Percentiles rank a stretch among this genome's conserved stretches.
Evolutionary conservation across 2,113 vertebrate genomes (phyloP).

Genomic region (Pituophis catenifer): DNA sequence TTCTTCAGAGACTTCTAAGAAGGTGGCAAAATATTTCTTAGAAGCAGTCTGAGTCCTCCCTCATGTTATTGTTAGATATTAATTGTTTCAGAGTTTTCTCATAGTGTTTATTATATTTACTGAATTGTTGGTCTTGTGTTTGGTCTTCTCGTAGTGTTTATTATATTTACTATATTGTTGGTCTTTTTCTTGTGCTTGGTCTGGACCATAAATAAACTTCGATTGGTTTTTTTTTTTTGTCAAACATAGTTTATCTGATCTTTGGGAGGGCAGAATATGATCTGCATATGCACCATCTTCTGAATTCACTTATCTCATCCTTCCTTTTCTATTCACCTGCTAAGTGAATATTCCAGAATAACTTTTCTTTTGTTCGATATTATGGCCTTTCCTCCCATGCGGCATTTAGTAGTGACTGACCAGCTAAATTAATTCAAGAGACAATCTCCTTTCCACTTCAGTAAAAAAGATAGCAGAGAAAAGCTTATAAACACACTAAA

Average conservation of each 20-base stretch:
- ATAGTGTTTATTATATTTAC: too few relatives aligned
- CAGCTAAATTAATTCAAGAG: not conserved
- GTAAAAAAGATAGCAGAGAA: not conserved
- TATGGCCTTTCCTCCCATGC: not conserved
- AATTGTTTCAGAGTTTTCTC: not conserved
- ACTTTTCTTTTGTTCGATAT: conserved; percentile 1
- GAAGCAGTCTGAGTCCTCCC: not conserved
- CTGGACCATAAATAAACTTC: not conserved
- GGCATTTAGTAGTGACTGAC: not conserved
- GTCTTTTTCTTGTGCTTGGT: not conserved
- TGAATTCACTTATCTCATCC: not conserved
- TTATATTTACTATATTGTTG: not conserved
- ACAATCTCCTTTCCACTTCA: not conserved
- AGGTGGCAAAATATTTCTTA: not conserved
- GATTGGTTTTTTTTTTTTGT: not conserved
- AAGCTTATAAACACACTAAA: not conserved
- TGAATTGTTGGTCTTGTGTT: too few relatives aligned
- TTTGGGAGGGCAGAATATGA: not conserved
- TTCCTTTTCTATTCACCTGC: not conserved
- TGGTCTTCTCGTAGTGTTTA: not conserved
- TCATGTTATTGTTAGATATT: not conserved
- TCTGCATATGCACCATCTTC: not conserved
- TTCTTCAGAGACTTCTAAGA: not conserved
- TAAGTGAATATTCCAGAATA: not conserved
- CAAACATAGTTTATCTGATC: not conserved